These are phyloP conservation scores for Brachionus calyciflorus DNA, from an alignment of 1,140 invertebrate genomes.

Conservation along the genomic window DNA sequence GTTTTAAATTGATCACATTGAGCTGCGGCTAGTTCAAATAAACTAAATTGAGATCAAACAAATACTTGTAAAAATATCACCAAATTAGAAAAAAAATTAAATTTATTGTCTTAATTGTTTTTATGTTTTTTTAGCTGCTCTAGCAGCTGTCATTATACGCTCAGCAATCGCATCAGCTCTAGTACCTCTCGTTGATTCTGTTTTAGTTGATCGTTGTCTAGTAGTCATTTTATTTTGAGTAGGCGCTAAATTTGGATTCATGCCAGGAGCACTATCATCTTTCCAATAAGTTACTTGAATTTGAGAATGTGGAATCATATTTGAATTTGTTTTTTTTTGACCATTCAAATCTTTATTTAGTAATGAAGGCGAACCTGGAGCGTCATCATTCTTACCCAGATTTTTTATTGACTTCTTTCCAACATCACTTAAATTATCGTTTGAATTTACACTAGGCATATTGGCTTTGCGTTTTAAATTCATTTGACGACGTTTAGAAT, in stretches of 20 bases:
- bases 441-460: background rate
- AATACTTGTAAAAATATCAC: no score
- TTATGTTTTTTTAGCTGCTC: background rate
- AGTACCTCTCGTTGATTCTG: background rate
- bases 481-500: background rate
- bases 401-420: background rate
- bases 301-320: background rate
- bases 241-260: constrained; percentile 11
- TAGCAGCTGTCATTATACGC: constrained; percentile 18
- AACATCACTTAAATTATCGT: background rate
- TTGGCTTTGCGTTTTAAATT: constrained; percentile 11
- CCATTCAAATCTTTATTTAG: background rate
- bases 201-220: background rate
- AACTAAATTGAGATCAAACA: no score
- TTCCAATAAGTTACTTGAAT: constrained; percentile 41
- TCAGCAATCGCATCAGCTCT: constrained; percentile 25
- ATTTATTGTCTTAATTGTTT: no score
- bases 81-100: no score
- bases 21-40: no score
- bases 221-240: constrained; percentile 31
- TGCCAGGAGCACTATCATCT: constrained; percentile 19
- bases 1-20: no score
- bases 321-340: background rate
- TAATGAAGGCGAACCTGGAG: background rate
- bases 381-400: background rate